Evolutionary conservation across 1,140 invertebrate species (phyloP), one percentile per base, ranked within the genome.

Genomic region (Heliconius nattereri): DNA sequence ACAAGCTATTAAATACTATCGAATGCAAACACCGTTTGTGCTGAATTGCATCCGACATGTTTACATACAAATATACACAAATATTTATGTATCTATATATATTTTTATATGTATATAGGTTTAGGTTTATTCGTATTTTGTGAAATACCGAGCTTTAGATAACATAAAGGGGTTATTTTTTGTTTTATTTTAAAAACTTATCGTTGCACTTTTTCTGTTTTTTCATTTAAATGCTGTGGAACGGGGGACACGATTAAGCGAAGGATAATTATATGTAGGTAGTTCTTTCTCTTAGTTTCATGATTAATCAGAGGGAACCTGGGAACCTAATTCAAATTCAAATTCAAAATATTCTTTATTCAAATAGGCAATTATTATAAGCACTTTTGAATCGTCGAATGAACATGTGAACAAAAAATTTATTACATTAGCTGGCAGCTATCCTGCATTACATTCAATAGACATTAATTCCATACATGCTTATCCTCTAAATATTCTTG

Each of bases 21-120:
- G 74, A 75, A 75, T 35, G 54, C 29, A 75, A 75, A 76, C 75
- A 76, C 19, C 37, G 40, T 76, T 76, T 76, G 66, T 66, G 35
- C 35, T 45, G 75, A 70, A 32, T 76, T 76, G 75, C 75, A 70
- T 76, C 60, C 35, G 37, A 70, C 60, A 49, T 66, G 45, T 70
- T 70, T 76, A 52, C 75, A 40, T 76, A 71, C 49, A 20, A 52
- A 52, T 19, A 52, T 52, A 52, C 19, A 52, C 16, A 19, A 52
- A 52, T 52, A 52, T 20, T 7, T 19, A 20, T 52, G 5, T 26
- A 71, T 45, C 71, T 45, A 45, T 49, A 76, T 29, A 76, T 29
- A 45, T 49, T 49, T 5, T 11, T 29, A 66, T 66, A 26, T 29
- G 2, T 29, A 76, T 20, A 45, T 45, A 76, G 13, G 57, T 66